Percentiles rank a stretch among this genome's conserved stretches.
These are phyloP conservation scores for Drosophila leontia DNA, from an alignment of 1,140 invertebrate genomes.

Conservation along the genomic window DNA sequence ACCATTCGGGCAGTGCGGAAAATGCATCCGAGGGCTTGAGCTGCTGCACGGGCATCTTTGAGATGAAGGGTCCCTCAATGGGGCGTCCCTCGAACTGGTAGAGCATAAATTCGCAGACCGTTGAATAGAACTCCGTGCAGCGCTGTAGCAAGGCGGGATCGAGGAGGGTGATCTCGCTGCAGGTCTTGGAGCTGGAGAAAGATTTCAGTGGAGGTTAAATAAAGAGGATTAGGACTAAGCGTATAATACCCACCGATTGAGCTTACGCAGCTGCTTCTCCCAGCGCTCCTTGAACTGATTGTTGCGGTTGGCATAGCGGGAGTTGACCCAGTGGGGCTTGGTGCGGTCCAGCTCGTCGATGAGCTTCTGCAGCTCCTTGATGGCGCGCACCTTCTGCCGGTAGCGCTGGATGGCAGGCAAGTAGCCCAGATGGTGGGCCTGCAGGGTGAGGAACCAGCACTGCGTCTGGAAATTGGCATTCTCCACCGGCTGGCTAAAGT, in stretches of 20 bases:
- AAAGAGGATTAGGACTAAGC: background rate
- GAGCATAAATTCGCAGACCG: constrained; percentile 92
- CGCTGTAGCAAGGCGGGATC: constrained; percentile 92
- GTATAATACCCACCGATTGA: constrained; percentile 86
- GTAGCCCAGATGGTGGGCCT: constrained; percentile 96
- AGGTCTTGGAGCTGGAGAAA: constrained; percentile 90
- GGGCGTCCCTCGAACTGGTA: constrained; percentile 87
- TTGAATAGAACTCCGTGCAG: constrained; percentile 94
- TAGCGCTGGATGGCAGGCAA: constrained; percentile 95
- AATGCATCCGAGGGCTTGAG: constrained; percentile 90
- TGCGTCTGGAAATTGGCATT: constrained; percentile 95
- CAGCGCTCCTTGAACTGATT: constrained; percentile 93
- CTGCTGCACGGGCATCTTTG: constrained; percentile 86
- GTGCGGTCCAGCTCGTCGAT: constrained; percentile 93
- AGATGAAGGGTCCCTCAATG: constrained; percentile 84
- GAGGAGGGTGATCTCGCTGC: constrained; percentile 94
- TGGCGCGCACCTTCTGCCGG: constrained; percentile 91
- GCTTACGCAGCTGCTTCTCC: constrained; percentile 92
- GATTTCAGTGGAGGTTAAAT: background rate
- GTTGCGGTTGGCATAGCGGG: constrained; percentile 90
- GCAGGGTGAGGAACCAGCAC: constrained; percentile 98
- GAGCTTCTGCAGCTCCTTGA: constrained; percentile 96
- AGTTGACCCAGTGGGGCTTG: constrained; percentile 93
- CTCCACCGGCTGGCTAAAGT: constrained; percentile 58
- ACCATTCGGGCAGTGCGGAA: constrained; percentile 97